These are phyloP conservation scores for Argopecten irradians DNA, from an alignment of 1,140 invertebrate species.

Conservation along the genomic window DNA sequence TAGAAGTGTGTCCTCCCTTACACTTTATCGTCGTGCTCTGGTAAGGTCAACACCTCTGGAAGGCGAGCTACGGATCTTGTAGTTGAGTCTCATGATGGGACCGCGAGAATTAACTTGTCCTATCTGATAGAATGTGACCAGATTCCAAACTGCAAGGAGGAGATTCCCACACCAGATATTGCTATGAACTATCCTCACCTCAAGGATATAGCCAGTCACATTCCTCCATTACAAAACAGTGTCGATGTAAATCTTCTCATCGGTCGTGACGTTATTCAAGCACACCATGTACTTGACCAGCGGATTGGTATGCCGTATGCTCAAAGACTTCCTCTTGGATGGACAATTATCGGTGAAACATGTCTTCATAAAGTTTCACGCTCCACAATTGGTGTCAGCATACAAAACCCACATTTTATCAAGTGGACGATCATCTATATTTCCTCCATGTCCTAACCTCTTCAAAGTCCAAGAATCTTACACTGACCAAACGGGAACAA, in stretches of 20 bases:
- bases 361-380: constrained; percentile 48
- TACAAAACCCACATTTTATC: constrained; percentile 41
- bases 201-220: neutral
- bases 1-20: neutral
- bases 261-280: constrained; percentile 12
- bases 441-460: constrained; percentile 38
- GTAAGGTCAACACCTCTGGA: neutral
- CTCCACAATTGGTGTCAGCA: constrained; percentile 32
- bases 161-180: constrained; percentile 37
- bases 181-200: constrained; percentile 18
- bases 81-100: constrained; percentile 26
- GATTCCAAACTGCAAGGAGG: neutral
- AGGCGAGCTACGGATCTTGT: constrained; percentile 12
- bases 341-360: constrained; percentile 48
- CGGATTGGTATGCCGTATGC: constrained; percentile 33
- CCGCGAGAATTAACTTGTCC: neutral
- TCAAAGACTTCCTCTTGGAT: constrained; percentile 43
- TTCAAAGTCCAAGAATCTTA: constrained; percentile 37
- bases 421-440: constrained; percentile 39
- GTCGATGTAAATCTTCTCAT: constrained; percentile 34
- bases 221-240: constrained; percentile 26
- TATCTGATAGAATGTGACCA: constrained; percentile 25
- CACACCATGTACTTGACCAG: neutral
- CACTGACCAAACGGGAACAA: neutral
- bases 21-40: constrained; percentile 30